Conservation (phyloP, 2,888 invertebrate species). For the Venustoraphidia nigricollis region DNA sequence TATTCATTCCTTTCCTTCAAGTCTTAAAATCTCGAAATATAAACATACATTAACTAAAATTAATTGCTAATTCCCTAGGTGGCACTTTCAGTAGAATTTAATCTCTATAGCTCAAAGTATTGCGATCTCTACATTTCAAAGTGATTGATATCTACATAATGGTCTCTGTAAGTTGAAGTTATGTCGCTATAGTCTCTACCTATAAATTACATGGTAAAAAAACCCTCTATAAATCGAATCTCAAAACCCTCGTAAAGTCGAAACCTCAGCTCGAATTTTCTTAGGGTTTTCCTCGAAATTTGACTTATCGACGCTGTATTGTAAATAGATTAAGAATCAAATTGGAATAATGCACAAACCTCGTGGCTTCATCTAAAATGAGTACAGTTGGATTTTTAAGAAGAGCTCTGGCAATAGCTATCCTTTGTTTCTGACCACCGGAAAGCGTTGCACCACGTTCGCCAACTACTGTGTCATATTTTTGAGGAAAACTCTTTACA, state of each 20-base stretch:
- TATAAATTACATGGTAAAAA: no score
- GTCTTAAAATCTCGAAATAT: background rate
- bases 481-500: slow-evolving; percentile 61
- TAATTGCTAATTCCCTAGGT: no score
- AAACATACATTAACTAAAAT: background rate
- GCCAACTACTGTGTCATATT: slow-evolving; percentile 75
- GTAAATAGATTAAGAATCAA: background rate
- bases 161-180: no score
- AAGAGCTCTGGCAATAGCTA: slow-evolving; percentile 88
- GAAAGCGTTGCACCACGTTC: slow-evolving; percentile 85
- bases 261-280: no score
- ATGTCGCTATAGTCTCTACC: no score
- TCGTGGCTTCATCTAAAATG: slow-evolving; percentile 89
- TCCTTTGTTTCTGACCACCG: slow-evolving; percentile 88
- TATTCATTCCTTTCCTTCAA: background rate
- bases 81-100: no score
- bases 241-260: no score
- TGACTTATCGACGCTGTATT: background rate
- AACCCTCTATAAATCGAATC: no score
- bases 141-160: no score
- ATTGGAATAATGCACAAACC: slow-evolving; percentile 31
- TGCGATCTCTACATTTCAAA: no score
- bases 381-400: slow-evolving; percentile 80
- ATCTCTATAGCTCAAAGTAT: no score
- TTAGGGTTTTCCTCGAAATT: no score